Evolutionary conservation across 2,113 vertebrate genomes (phyloP).

Genomic region (Xiphophorus couchianus): DNA sequence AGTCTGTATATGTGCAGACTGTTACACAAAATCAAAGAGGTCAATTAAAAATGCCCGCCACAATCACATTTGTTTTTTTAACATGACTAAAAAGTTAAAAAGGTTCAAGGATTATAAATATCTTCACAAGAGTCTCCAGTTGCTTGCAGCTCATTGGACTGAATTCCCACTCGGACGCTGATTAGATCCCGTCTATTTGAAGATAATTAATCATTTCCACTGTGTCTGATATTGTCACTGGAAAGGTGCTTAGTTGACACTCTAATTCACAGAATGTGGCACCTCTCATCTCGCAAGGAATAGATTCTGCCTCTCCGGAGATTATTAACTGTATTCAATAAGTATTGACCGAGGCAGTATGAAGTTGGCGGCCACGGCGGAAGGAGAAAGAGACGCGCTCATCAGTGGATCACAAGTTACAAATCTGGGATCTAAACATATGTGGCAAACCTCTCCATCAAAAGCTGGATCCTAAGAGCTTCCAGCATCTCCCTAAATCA

Average conservation of each 20-base stretch:
- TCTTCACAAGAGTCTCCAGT: background rate
- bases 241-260: slow-evolving; percentile 79
- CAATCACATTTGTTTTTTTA: background rate
- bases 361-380: slow-evolving; percentile 28
- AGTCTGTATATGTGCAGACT: too few relatives aligned
- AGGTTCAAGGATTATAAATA: background rate
- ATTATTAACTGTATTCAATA: slow-evolving; percentile 63
- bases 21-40: too few relatives aligned
- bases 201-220: slow-evolving; percentile 74
- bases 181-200: slow-evolving; percentile 67
- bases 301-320: slow-evolving; percentile 44
- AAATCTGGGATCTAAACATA: background rate
- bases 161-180: slow-evolving; percentile 52
- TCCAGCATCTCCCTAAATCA: slow-evolving; percentile 44
- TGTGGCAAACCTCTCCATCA: background rate
- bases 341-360: slow-evolving; percentile 41
- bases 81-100: background rate
- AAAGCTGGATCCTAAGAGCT: slow-evolving; percentile 12
- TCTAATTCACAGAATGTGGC: slow-evolving; percentile 65
- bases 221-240: slow-evolving; percentile 69
- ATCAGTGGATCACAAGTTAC: background rate
- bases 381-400: slow-evolving; percentile 4
- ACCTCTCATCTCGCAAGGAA: slow-evolving; percentile 53
- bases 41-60: background rate
- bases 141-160: slow-evolving; percentile 14